phyloP scores from a whole-genome alignment of 2,113 vertebrate species.

The Bungarus multicinctus region DNA sequence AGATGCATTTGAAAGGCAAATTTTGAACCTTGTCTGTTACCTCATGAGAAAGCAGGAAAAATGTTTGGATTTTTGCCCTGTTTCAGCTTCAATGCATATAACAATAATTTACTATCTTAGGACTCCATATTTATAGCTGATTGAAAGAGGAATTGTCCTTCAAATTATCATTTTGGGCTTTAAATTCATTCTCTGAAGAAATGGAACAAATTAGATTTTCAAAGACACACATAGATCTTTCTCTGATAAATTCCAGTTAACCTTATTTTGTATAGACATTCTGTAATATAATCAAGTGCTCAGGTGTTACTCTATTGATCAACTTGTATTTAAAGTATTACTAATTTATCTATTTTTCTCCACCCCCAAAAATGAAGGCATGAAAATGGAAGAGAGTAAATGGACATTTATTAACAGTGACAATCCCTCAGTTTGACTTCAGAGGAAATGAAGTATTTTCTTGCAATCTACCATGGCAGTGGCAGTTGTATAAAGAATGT shows the following conservation, averaged over 20 bases:
- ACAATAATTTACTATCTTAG: constrained; percentile 10
- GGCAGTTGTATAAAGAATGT: background rate
- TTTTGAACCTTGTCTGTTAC: background rate
- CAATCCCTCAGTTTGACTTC: background rate
- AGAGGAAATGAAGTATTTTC: background rate
- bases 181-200: background rate
- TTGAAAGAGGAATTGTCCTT: background rate
- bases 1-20: constrained; percentile 14
- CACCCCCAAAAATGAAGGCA: background rate
- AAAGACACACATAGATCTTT: background rate
- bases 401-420: background rate
- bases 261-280: background rate
- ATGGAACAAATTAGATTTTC: background rate
- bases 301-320: background rate
- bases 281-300: background rate
- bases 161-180: background rate
- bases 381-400: background rate
- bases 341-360: background rate
- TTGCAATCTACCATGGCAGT: background rate
- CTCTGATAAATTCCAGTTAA: background rate
- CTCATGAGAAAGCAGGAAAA: background rate
- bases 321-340: background rate
- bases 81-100: background rate
- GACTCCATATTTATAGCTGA: background rate
- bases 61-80: background rate